These are phyloP conservation scores for Macrosteles quadrilineatus DNA, from an alignment of 1,140 invertebrate genomes.

Conservation along the genomic window DNA sequence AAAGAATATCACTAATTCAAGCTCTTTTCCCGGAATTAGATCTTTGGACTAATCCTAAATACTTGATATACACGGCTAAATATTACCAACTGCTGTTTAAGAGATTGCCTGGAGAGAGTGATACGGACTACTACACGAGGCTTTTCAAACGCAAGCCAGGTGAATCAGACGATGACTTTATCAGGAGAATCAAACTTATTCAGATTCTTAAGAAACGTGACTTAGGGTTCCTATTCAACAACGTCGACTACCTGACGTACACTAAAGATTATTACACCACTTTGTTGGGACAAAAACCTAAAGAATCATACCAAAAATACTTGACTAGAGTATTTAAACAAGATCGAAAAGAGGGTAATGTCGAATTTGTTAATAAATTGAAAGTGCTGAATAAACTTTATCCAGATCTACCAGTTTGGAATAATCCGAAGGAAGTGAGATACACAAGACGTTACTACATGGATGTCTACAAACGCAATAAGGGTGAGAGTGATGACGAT, in stretches of 20 bases:
- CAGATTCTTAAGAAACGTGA: background rate
- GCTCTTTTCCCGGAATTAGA: background rate
- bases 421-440: slow-evolving; percentile 7
- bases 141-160: background rate
- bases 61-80: slow-evolving; percentile 10
- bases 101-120: background rate
- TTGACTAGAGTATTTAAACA: slow-evolving; percentile 13
- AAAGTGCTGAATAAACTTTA: background rate
- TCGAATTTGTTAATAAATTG: slow-evolving; percentile 1
- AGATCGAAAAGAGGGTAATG: background rate
- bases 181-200: background rate
- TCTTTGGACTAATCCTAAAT: background rate
- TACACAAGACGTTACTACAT: slow-evolving; percentile 20
- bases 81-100: slow-evolving; percentile 8
- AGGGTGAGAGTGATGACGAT: slow-evolving; percentile 4
- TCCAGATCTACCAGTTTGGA: background rate
- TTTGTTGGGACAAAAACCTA: background rate
- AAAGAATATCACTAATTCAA: slow-evolving; percentile 3
- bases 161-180: background rate
- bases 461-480: slow-evolving; percentile 3
- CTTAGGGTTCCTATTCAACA: slow-evolving; percentile 7
- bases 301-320: background rate
- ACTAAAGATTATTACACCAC: background rate
- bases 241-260: slow-evolving; percentile 1
- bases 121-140: background rate